phyloP scores from a whole-genome alignment of 2,797 vertebrate genomes.

The Parotocinclus haroldoi region DNA sequence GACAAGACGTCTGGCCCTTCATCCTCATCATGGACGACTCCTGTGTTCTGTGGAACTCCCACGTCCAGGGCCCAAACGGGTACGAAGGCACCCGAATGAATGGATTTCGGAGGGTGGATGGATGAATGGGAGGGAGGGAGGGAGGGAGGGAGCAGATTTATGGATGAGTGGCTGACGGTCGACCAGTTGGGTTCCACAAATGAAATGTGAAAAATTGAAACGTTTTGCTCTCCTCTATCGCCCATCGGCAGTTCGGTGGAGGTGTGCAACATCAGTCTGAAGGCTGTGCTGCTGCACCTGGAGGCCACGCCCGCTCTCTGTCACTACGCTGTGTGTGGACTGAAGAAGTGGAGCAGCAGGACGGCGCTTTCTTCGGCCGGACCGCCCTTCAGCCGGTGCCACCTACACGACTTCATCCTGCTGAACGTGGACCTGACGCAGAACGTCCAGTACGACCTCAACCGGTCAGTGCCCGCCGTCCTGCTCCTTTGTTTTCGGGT shows the following conservation, averaged over 20 bases:
- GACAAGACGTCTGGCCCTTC: constrained; percentile 95
- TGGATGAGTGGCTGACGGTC: neutral
- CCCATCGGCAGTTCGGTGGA: constrained; percentile 5
- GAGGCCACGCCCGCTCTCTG: constrained; percentile 91
- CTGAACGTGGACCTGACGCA: constrained; percentile 95
- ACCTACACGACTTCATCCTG: constrained; percentile 88
- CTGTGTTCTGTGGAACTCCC: constrained; percentile 90
- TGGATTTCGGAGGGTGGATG: neutral
- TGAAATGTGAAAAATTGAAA: no score
- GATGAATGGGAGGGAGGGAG: neutral
- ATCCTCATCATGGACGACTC: constrained; percentile 96
- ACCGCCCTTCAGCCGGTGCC: constrained; percentile 83
- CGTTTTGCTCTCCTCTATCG: neutral
- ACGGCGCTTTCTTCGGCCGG: constrained; percentile 62
- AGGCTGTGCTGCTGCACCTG: constrained; percentile 87
- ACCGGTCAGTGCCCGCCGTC: constrained; percentile 76
- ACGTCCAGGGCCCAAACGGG: constrained; percentile 77
- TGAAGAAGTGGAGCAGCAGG: constrained; percentile 89
- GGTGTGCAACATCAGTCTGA: constrained; percentile 84
- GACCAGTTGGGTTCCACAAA: neutral
- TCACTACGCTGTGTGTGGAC: constrained; percentile 86
- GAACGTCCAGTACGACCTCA: constrained; percentile 96
- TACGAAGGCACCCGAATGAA: constrained; percentile 48
- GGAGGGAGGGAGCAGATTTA: neutral
- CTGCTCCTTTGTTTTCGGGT: neutral